A percentile compares a stretch with the other conserved stretches of the same genome.
Evolutionary conservation across 1,140 invertebrate species (phyloP).

Genomic region (Drosophila bipectinata): DNA sequence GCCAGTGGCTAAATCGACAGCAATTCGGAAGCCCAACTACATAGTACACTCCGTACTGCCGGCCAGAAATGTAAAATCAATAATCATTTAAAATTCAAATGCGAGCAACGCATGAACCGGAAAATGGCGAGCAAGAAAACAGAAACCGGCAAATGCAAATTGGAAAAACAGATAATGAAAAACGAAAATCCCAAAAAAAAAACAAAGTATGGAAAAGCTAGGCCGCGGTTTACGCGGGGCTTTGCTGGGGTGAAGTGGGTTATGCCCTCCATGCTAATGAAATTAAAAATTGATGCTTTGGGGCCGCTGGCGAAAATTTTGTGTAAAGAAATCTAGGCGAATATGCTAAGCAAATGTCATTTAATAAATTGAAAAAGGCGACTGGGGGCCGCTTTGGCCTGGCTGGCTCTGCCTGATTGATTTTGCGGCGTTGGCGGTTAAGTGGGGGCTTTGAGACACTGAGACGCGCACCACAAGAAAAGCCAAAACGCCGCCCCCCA

Average conservation of each 20-base stretch:
- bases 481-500: slow-evolving; percentile 63
- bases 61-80: slow-evolving; percentile 59
- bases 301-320: slow-evolving; percentile 46
- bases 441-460: slow-evolving; percentile 39
- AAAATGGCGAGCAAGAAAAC: slow-evolving; percentile 65
- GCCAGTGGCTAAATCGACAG: slow-evolving; percentile 18
- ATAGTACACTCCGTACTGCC: slow-evolving; percentile 8
- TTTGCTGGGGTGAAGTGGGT: slow-evolving; percentile 5
- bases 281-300: slow-evolving; percentile 82
- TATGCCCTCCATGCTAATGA: slow-evolving; percentile 68
- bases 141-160: slow-evolving; percentile 71
- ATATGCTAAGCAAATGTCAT: slow-evolving; percentile 72
- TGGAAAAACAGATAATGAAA: slow-evolving; percentile 81
- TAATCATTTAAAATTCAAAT: slow-evolving; percentile 81
- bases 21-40: slow-evolving; percentile 12
- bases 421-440: slow-evolving; percentile 69
- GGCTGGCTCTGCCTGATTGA: slow-evolving; percentile 67
- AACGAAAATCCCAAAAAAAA: slow-evolving; percentile 26
- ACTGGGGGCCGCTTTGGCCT: slow-evolving; percentile 5
- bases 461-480: slow-evolving; percentile 40
- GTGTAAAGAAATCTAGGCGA: slow-evolving; percentile 54
- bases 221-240: slow-evolving; percentile 13
- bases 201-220: not conserved
- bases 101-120: slow-evolving; percentile 74
- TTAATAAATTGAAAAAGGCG: slow-evolving; percentile 76